phyloP scores from a whole-genome alignment of 2,888 invertebrate species.

The Acleris sparsana region DNA sequence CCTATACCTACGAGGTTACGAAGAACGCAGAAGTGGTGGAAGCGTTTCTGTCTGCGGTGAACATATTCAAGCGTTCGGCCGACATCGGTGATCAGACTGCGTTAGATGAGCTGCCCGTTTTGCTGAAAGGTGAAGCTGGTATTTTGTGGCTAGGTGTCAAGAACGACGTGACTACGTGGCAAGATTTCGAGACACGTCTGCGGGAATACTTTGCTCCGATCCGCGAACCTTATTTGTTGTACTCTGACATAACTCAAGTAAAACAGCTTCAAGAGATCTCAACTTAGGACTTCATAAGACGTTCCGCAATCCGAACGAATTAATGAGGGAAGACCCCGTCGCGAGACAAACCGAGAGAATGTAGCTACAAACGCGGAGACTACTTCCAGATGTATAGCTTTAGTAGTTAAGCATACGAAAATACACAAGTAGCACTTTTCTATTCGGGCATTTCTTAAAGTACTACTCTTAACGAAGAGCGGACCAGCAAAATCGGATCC shows the following conservation, averaged over 20 bases:
- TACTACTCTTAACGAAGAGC: too few relatives aligned
- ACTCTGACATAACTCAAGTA: background rate
- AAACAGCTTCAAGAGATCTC: background rate
- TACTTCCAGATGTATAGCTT: too few relatives aligned
- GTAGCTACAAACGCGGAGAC: too few relatives aligned
- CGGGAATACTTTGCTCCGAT: background rate
- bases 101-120: background rate
- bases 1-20: background rate
- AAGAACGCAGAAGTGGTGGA: background rate
- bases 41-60: background rate
- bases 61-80: background rate
- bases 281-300: too few relatives aligned
- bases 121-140: conserved; percentile 1
- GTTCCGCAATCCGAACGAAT: too few relatives aligned
- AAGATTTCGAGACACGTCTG: background rate
- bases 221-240: background rate
- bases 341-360: too few relatives aligned
- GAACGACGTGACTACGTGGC: conserved; percentile 1
- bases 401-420: too few relatives aligned
- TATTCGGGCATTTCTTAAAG: too few relatives aligned
- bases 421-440: too few relatives aligned
- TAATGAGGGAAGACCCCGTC: too few relatives aligned
- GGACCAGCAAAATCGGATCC: too few relatives aligned
- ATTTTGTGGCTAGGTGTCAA: conserved; percentile 2
- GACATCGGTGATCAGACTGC: conserved; percentile 2